Percentiles rank a stretch among this genome's conserved stretches.
Evolutionary conservation across 1,140 invertebrate species (phyloP).

Genomic region (Aphis craccivora): DNA sequence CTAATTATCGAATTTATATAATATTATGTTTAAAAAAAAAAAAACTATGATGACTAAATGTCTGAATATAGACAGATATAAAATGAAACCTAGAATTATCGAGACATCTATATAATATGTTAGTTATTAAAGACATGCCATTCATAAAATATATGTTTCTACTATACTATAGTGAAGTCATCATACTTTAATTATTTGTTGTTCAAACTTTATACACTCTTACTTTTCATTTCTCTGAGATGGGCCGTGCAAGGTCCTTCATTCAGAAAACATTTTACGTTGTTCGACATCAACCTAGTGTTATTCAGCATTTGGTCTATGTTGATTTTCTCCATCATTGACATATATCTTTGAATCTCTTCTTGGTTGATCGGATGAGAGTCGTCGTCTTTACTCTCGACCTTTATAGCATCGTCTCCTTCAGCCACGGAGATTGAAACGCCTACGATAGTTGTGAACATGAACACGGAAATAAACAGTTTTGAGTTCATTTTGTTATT

Average conservation of each 20-base stretch:
- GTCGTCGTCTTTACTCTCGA: neutral
- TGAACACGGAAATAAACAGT: neutral
- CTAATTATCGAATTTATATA: neutral
- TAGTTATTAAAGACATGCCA: too few relatives aligned
- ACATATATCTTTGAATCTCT: neutral
- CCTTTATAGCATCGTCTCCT: neutral
- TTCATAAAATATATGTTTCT: too few relatives aligned
- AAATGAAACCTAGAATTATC: too few relatives aligned
- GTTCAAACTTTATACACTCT: neutral
- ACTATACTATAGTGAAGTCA: neutral
- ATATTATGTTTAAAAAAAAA: neutral
- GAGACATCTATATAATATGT: too few relatives aligned
- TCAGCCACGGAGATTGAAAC: neutral
- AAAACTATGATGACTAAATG: neutral
- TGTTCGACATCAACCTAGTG: neutral
- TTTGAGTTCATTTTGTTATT: neutral
- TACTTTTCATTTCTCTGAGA: conserved; percentile 35
- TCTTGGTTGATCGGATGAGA: neutral
- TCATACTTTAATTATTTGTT: neutral
- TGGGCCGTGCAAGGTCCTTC: conserved; percentile 26
- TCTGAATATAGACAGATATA: too few relatives aligned
- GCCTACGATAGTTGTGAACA: neutral
- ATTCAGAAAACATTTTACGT: conserved; percentile 39
- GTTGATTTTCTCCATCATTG: neutral
- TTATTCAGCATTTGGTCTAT: conserved; percentile 8